Evolutionary conservation across 2,888 invertebrate genomes (phyloP), one percentile per base, ranked within the genome.

Genomic region (Trissolcus japonicus): DNA sequence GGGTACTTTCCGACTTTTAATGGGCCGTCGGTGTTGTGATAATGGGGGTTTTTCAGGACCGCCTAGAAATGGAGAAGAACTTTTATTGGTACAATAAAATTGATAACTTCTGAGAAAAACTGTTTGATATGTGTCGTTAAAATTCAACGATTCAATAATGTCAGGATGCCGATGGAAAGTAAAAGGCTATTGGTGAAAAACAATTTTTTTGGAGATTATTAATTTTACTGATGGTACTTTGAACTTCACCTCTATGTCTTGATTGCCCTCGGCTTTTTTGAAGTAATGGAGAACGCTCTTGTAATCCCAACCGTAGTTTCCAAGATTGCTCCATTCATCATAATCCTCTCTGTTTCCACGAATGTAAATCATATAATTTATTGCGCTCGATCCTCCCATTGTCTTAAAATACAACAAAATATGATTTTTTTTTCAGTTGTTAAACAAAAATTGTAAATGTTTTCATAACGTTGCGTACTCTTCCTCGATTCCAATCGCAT

Each of bases 401-500:
- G 91, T 83, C 87, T 86, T 13, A 65, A 76, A 56, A 14, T 16
- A 9, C n/a, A n/a, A n/a, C n/a, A 7, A 16, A 46, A 16, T 46
- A 46, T 9, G 1, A 41, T 13, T 41, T 41, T 13, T 13, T 41
- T 41, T 13, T 13, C 13, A 41, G 11, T 41, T n/a, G n/a, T n/a
- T n/a, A n/a, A n/a, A n/a, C n/a, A n/a, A n/a, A n/a, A n/a, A n/a
- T n/a, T n/a, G n/a, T n/a, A n/a, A n/a, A n/a, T n/a, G n/a, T 19
- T 46, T n/a, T 14, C 11, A 46, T 46, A 6, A n/a, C 0, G 6
- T 35, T 9, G 29, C 65, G 63, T 68, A 91, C 90, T 83, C 92
- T 93, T 0, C 94, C 94, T 69, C 93, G 91, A 48, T 92, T 91
- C 93, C 93, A 93, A 9, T 89, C 82, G 69, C 93, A 94, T 3